phyloP scores from a whole-genome alignment of 2,797 vertebrate genomes.

The Melanotaenia pygmaea region DNA sequence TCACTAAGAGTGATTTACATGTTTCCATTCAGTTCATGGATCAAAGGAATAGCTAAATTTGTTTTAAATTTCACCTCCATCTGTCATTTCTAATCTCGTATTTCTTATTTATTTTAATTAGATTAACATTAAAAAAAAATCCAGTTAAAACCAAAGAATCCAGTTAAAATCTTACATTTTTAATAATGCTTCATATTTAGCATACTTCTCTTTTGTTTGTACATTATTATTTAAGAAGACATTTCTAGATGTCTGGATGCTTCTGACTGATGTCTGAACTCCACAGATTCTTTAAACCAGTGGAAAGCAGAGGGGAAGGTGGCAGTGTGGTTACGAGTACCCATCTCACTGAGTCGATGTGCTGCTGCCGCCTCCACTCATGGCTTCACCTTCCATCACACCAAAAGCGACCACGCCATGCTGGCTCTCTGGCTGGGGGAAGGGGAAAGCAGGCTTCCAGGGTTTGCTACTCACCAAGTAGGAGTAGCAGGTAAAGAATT shows the following conservation, averaged over 20 bases:
- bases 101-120: no score
- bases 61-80: background rate
- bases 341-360: conserved; percentile 86
- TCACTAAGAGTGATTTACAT: background rate
- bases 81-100: no score
- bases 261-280: background rate
- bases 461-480: conserved; percentile 91
- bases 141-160: no score
- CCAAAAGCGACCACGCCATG: conserved; percentile 78
- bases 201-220: conserved; percentile 4
- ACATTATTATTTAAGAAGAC: background rate
- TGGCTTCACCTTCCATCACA: conserved; percentile 93
- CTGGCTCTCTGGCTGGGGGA: conserved; percentile 88
- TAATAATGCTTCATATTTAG: background rate
- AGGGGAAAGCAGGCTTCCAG: conserved; percentile 87
- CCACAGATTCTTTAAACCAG: conserved; percentile 79
- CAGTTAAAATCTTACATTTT: background rate
- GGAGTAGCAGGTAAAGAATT: conserved; percentile 90
- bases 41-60: background rate
- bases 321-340: conserved; percentile 89
- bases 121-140: no score
- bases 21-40: background rate
- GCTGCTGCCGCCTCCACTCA: conserved; percentile 82
- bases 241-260: background rate
- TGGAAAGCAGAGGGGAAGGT: conserved; percentile 86